Evolutionary conservation across 2,888 invertebrate species (phyloP), one percentile per base, ranked within the genome.

Genomic region (Mesodorylaimus sp.): DNA sequence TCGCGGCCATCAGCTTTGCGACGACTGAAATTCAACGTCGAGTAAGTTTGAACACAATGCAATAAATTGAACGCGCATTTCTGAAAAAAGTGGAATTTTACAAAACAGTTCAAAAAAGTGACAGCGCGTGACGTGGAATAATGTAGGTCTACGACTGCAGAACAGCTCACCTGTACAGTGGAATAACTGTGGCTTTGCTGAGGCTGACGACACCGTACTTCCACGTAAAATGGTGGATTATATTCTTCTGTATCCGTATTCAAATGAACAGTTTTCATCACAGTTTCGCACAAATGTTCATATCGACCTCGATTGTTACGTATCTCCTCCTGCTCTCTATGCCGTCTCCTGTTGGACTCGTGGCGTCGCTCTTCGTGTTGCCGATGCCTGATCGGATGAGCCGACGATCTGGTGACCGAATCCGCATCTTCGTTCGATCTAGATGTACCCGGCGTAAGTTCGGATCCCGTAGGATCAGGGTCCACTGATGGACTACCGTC

Each of bases 1-100:
- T 75, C 73, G n/a, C 54, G 52, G 24, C 55, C 54, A n/a, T 51
- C 51, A 32, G 52, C 50, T 13, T 58, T 54, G 2, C 52, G 43
- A 24, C 52, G 21, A 44, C 50, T 51, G 28, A 51, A 45, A 24
- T 51, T 44, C 16, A 41, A n/a, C 23, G 41, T 27, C 16, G 19
- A 26, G 38, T 49, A 45, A n/a, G 10, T 19, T 51, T 51, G 50
- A 25, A 51, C 50, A 25, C 52, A 51, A 23, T 44, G 44, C 19
- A 51, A 36, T 26, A 50, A 32, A 24, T 45, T 41, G 26, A 51
- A 51, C 21, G 52, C 49, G 45, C 52, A 51, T 2, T 26, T 38
- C 52, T 51, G 43, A 21, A 50, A 21, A 19, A 50, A 39, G 10
- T 7, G 25, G 5, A 45, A 10, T 21, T n/a, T n/a, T n/a, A 7